Conservation (phyloP, 1,140 invertebrate genomes). For the Camponotus vicinus region DNA sequence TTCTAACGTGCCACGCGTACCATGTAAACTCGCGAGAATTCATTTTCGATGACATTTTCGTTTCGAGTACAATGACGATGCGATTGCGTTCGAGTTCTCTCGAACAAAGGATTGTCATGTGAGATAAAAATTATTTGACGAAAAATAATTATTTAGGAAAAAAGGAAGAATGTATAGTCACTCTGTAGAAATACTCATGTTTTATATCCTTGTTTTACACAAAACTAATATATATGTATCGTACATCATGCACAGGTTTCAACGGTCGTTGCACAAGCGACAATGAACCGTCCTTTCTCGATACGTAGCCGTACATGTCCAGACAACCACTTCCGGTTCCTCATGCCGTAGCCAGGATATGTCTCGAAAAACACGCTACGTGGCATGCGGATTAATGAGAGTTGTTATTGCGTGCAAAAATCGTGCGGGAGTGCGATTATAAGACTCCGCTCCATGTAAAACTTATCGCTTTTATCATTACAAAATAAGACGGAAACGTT, state of each 20-base stretch:
- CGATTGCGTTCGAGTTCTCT: slow-evolving; percentile 34
- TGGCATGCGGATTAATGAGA: slow-evolving; percentile 53
- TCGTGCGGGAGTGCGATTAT: slow-evolving; percentile 57
- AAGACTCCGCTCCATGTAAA: slow-evolving; percentile 37
- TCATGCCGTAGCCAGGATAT: slow-evolving; percentile 63
- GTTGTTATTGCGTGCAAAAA: slow-evolving; percentile 45
- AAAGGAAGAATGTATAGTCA: background rate
- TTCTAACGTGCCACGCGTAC: slow-evolving; percentile 28
- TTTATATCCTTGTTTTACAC: background rate
- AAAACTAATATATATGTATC: slow-evolving; percentile 47
- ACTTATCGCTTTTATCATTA: slow-evolving; percentile 45
- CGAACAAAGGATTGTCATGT: background rate
- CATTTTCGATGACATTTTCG: slow-evolving; percentile 66
- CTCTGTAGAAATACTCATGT: background rate
- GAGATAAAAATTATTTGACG: background rate
- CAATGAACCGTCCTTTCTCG: slow-evolving; percentile 70
- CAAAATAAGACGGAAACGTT: slow-evolving; percentile 34
- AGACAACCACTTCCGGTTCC: slow-evolving; percentile 78
- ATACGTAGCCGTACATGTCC: slow-evolving; percentile 75
- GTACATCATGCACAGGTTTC: slow-evolving; percentile 27
- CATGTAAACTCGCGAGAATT: slow-evolving; percentile 49
- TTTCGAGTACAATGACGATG: slow-evolving; percentile 10
- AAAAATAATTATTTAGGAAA: background rate
- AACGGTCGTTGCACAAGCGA: slow-evolving; percentile 68
- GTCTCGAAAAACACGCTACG: slow-evolving; percentile 61